Conservation (phyloP, 1,140 invertebrate genomes). For the Scaptomyza graminum region DNA sequence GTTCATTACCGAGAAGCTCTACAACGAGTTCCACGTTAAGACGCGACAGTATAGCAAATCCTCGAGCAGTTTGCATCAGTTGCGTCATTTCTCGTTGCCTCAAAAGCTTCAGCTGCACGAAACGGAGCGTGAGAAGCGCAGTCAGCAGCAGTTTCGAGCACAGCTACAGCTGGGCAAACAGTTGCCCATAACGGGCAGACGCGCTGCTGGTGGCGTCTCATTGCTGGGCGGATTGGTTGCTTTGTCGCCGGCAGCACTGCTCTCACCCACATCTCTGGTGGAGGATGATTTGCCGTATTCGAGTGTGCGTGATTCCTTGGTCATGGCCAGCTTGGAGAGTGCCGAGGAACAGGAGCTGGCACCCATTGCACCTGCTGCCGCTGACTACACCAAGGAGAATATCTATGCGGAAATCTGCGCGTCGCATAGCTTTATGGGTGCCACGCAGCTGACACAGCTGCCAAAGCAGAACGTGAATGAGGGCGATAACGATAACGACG, state of each 20-base stretch:
- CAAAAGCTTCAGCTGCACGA: slow-evolving; percentile 78
- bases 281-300: slow-evolving; percentile 82
- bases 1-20: slow-evolving; percentile 86
- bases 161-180: slow-evolving; percentile 42
- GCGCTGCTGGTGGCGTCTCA: slow-evolving; percentile 76
- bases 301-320: slow-evolving; percentile 78
- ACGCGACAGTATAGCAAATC: slow-evolving; percentile 86
- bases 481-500: slow-evolving; percentile 14
- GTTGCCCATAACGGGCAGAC: slow-evolving; percentile 62
- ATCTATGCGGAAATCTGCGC: slow-evolving; percentile 87
- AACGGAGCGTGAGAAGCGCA: slow-evolving; percentile 64
- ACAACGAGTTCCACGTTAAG: slow-evolving; percentile 87
- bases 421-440: slow-evolving; percentile 60
- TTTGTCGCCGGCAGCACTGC: slow-evolving; percentile 35
- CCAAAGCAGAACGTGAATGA: slow-evolving; percentile 23
- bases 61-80: slow-evolving; percentile 85
- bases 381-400: slow-evolving; percentile 85
- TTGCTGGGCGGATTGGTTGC: slow-evolving; percentile 56
- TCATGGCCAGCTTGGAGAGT: slow-evolving; percentile 60
- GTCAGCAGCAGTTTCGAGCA: slow-evolving; percentile 53
- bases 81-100: slow-evolving; percentile 75
- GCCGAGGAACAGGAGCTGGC: neutral
- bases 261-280: slow-evolving; percentile 58
- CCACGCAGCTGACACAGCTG: slow-evolving; percentile 55
- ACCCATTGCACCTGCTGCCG: slow-evolving; percentile 12